Evolutionary conservation across 2,888 invertebrate genomes (phyloP), one percentile per base, ranked within the genome.

Genomic region (Pyrgus malvae): DNA sequence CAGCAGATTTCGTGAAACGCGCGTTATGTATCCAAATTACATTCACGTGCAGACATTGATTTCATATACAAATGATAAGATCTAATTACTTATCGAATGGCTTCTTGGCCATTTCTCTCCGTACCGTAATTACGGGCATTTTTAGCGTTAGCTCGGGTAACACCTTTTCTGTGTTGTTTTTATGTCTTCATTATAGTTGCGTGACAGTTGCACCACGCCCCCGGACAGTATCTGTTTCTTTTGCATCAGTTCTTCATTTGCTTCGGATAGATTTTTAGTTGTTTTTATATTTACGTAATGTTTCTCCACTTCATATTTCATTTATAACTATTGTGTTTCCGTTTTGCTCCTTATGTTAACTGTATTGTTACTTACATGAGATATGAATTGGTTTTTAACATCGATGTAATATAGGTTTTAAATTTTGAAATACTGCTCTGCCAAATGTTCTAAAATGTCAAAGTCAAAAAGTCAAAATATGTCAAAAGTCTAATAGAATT

Each of bases 141-240:
- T 49, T 49, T 31, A 40, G 29, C 27, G 40, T 41, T 48, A 41
- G 16, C 35, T 37, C 38, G 14, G 42, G 56, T 56, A 56, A 54
- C 61, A 56, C 63, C 63, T 55, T 55, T 63, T 60, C 55, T 57
- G 46, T 57, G 57, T 50, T 21, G 46, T 41, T 55, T 49, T 55
- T 51, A 62, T 42, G 48, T 60, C 44, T 62, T 58, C 46, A 60
- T 62, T 49, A 56, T 37, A 45, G 25, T 48, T 50, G 56, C 49
- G 59, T 49, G 49, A 54, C 57, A 42, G 31, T 35, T 19, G 31
- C 54, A 45, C 44, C 51, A 45, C 54, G 54, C 54, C 33, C 37
- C 49, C 38, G 29, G 25, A 17, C 31, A 40, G 14, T 54, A 40
- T 40, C 40, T 33, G 33, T 46, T 27, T 48, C 41, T 54, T 41